A percentile compares a stretch with the other conserved stretches of the same genome.
phyloP scores from a whole-genome alignment of 2,888 invertebrate genomes.

The Chirona hameri region DNA sequence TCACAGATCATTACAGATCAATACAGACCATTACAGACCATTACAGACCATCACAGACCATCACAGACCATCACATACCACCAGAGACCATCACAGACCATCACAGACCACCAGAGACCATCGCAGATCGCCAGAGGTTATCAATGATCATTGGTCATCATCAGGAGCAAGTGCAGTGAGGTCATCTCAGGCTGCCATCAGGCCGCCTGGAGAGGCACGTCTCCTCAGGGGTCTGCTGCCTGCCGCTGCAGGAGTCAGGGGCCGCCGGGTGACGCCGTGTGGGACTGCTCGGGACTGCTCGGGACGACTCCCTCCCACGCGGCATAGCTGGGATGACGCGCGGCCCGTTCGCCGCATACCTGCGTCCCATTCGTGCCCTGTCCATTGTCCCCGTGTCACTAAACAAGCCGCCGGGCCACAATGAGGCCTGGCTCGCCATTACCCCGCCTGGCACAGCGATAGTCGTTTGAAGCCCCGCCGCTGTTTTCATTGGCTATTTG shows the following conservation, averaged over 20 bases:
- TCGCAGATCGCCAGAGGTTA: too few relatives aligned
- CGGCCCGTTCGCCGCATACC: not conserved
- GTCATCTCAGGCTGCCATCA: too few relatives aligned
- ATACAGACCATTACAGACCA: too few relatives aligned
- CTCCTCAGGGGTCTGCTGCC: not conserved
- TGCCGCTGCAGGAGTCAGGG: not conserved
- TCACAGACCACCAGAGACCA: too few relatives aligned
- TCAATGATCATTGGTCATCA: too few relatives aligned
- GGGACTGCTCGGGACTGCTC: not conserved
- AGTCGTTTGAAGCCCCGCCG: not conserved
- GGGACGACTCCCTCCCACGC: not conserved
- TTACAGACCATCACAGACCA: too few relatives aligned
- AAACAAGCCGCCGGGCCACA: not conserved
- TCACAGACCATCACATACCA: too few relatives aligned
- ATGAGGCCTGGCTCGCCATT: not conserved
- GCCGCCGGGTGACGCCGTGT: not conserved
- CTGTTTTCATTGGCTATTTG: conserved; percentile 28
- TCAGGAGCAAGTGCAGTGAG: too few relatives aligned
- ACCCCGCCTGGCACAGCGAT: not conserved
- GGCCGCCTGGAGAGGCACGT: not conserved
- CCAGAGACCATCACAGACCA: too few relatives aligned
- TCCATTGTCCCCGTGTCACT: conserved; percentile 24
- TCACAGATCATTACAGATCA: too few relatives aligned
- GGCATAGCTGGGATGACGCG: not conserved
- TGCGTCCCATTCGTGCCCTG: not conserved